Conservation (phyloP, 2,888 invertebrate genomes). For the Drosophila infuscata region DNA sequence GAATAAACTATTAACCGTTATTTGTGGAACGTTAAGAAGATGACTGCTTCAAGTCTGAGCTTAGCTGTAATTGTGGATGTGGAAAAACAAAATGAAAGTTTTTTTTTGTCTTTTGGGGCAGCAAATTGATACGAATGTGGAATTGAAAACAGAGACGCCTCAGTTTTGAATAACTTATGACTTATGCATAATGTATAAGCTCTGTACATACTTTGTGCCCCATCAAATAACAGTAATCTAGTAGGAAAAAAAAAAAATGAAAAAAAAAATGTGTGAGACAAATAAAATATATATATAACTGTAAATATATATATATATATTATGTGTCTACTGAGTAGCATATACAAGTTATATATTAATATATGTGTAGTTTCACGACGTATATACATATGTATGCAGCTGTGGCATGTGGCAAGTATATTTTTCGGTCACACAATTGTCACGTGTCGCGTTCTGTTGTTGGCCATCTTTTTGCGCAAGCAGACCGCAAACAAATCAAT, state of each 20-base stretch:
- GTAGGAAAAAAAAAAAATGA: background rate
- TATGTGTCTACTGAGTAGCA: background rate
- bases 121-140: background rate
- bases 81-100: no score
- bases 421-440: slow-evolving; percentile 26
- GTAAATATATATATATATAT: background rate
- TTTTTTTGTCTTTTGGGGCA: background rate
- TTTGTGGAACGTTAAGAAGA: no score
- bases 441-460: slow-evolving; percentile 31
- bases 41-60: background rate
- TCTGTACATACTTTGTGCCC: background rate
- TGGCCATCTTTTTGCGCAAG: slow-evolving; percentile 6
- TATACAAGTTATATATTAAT: background rate
- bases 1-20: no score
- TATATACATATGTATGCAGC: no score
- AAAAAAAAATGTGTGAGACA: background rate
- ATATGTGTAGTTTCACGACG: background rate
- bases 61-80: background rate
- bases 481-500: slow-evolving; percentile 40
- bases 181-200: background rate
- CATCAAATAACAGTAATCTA: background rate
- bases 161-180: background rate
- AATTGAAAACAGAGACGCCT: background rate
- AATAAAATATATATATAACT: background rate
- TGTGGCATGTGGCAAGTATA: background rate